Percentiles rank a stretch among this genome's conserved stretches.
Conservation (phyloP, 2,888 invertebrate species). For the Ormyrus pomaceus region DNA sequence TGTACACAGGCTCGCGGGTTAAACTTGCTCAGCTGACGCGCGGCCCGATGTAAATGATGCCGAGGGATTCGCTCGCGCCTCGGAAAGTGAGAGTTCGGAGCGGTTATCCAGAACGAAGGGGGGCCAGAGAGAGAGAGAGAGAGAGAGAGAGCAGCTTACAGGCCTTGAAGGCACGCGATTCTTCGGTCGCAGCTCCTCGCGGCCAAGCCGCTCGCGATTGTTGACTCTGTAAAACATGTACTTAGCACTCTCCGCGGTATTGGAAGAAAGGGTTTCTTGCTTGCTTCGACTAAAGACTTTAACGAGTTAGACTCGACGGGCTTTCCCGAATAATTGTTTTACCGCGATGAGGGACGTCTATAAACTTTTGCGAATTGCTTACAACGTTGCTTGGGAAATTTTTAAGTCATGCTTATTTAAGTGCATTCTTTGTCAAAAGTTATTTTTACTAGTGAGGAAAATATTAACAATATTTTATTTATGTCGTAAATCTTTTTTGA, state of each 20-base stretch:
- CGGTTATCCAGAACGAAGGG: not conserved
- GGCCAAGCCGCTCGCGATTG: not conserved
- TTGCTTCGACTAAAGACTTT: not conserved
- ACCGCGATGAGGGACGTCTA: no score
- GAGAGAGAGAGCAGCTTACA: not conserved
- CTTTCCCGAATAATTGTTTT: no score
- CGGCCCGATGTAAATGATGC: conserved; percentile 29
- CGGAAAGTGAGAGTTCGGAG: conserved; percentile 36
- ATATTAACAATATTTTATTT: no score
- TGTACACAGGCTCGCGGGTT: not conserved
- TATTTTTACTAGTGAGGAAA: no score
- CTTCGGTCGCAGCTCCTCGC: not conserved
- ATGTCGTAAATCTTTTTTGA: no score
- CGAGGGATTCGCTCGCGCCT: conserved; percentile 27
- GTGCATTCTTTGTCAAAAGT: no score
- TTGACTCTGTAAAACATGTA: conserved; percentile 17
- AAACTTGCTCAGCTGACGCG: no score
- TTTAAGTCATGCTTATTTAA: no score
- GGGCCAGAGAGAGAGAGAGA: no score
- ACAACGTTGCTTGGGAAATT: no score
- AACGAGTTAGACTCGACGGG: no score
- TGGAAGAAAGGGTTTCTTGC: not conserved
- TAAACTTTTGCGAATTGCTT: no score
- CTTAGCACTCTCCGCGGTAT: not conserved
- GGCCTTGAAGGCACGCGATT: conserved; percentile 32